Conservation (phyloP, 2,888 invertebrate species). For the Digitonthophagus gazella region DNA sequence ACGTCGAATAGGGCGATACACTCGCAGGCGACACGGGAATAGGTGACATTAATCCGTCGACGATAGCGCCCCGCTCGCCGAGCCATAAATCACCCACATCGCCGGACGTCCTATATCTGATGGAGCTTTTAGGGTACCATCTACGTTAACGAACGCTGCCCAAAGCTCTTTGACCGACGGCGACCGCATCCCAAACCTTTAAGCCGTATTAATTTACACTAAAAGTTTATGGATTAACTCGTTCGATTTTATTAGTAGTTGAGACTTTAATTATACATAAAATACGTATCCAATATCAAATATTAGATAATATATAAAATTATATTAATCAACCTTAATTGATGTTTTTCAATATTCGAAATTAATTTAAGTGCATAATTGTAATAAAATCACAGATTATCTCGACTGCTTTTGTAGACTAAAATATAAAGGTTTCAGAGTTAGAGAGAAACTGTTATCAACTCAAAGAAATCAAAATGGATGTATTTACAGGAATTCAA, state of each 20-base stretch:
- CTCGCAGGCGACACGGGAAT: neutral
- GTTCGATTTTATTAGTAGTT: neutral
- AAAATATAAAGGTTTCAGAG: too few relatives aligned
- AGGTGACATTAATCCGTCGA: neutral
- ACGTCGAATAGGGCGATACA: neutral
- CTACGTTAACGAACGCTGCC: neutral
- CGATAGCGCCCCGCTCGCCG: neutral
- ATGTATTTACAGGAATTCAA: too few relatives aligned
- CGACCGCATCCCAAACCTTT: neutral
- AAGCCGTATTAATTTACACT: neutral
- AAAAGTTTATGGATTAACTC: neutral
- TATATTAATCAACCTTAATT: too few relatives aligned
- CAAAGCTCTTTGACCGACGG: neutral
- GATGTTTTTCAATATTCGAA: conserved; percentile 2
- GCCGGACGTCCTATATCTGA: neutral
- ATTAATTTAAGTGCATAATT: too few relatives aligned
- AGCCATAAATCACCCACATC: neutral
- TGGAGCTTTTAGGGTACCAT: neutral
- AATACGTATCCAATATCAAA: neutral
- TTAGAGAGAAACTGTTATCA: too few relatives aligned
- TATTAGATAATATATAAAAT: too few relatives aligned
- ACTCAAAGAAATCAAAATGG: too few relatives aligned
- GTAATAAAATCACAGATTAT: too few relatives aligned
- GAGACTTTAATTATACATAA: neutral
- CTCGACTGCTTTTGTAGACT: too few relatives aligned